Base-by-base conservation (phyloP, 2,797 vertebrate species). In the Gastrophryne carolinensis region DNA sequence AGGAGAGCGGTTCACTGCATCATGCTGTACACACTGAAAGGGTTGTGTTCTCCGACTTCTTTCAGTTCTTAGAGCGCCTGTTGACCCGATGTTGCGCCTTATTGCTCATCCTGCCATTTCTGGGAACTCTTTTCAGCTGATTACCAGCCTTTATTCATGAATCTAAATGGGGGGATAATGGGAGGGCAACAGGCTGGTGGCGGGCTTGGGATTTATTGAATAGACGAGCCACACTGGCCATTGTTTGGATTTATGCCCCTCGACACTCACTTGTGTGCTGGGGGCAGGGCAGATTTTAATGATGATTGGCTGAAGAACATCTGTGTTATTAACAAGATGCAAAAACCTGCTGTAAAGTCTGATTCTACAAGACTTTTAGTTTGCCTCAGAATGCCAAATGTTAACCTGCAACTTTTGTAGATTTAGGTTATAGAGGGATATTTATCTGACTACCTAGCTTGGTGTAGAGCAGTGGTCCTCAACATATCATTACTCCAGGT, bases 141-240 rank as follows among this genome's bases (percentile, higher is more conserved):
- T 35, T 8, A 2, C 6, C 44, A 11, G 58, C 41, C 34, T 29
- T 68, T 75, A 64, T 75, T 53, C 24, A 19, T n/a, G 3, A n/a
- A 13, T 39, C 17, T 61, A 1, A 67, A 50, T 39, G 23, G 44
- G 11, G 13, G 11, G 47, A 67, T 75, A 66, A 60, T 30, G 56
- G 72, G 27, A 19, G 19, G 53, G 30, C 44, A 26, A 54, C 54
- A 60, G 53, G 73, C 54, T 27, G n/a, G 12, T 49, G 53, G 30
- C 54, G 3, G 11, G 3, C 21, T 37, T 37, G 4, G 49, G 10
- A 11, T 44, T 17, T 72, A 34, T 27, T n/a, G 13, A 21, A 7
- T 39, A 50, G 47, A 27, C 5, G 27, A 66, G 15, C 64, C 23
- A 19, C 4, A 4, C 17, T 17, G 50, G 8, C 39, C 21, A 37